Evolutionary conservation across 2,797 vertebrate species (phyloP).

Genomic region (Geotria australis): DNA sequence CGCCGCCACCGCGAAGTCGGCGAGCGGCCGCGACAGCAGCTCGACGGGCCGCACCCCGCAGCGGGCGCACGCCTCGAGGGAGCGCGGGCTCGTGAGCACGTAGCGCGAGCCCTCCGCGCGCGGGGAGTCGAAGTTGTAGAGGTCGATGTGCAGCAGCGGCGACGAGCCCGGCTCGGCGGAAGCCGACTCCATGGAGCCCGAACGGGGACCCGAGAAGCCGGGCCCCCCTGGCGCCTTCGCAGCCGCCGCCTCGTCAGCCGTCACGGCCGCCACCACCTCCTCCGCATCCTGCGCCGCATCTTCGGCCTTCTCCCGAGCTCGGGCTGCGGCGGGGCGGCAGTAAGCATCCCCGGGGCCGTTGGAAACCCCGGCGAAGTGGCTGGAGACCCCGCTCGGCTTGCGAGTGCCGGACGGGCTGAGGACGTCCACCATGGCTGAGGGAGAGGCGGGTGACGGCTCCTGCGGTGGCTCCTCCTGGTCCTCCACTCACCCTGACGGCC

Average conservation of each 20-base stretch:
- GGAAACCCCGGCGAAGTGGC: too few relatives aligned
- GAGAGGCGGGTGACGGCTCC: too few relatives aligned
- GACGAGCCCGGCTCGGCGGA: conserved; percentile 4
- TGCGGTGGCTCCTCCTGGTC: too few relatives aligned
- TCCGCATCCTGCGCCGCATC: not conserved
- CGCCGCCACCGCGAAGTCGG: conserved; percentile 55
- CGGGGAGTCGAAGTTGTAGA: conserved; percentile 66
- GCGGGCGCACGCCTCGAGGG: conserved; percentile 70
- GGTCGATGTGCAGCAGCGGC: conserved; percentile 54
- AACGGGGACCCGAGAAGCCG: not conserved
- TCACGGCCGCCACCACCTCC: not conserved
- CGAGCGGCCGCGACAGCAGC: conserved; percentile 36
- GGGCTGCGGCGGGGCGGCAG: too few relatives aligned
- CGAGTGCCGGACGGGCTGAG: not conserved
- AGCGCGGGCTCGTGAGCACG: conserved; percentile 73
- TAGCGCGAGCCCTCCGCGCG: conserved; percentile 79
- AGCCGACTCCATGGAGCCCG: not conserved
- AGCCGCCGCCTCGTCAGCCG: not conserved
- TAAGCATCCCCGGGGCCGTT: too few relatives aligned
- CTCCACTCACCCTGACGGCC: too few relatives aligned
- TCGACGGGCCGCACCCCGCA: conserved; percentile 77
- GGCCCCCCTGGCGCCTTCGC: not conserved
- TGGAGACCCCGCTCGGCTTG: too few relatives aligned
- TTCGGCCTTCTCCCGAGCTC: too few relatives aligned
- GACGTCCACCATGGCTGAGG: not conserved